Evolutionary conservation across 53 echinoderm and acorn worm species (phyloP), one percentile per base, ranked within the genome.

Genomic region (Echinometra lucunter): DNA sequence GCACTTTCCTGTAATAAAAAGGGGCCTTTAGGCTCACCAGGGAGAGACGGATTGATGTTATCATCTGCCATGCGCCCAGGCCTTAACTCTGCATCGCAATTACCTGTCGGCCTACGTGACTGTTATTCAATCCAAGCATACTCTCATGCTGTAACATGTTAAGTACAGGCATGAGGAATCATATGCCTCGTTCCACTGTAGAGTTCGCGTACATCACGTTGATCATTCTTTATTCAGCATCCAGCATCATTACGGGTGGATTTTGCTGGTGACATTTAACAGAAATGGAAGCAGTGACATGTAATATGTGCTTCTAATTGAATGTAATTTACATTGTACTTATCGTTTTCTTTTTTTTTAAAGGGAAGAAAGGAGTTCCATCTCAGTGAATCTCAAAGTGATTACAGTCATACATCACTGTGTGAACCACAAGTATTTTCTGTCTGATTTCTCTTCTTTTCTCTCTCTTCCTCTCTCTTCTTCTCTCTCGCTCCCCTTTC

Each of bases 81-180:
- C 81, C 44, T 81, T 44, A 25, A 81, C 81, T 81, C 25, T 1
- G 42, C 81, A 81, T 81, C 23, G 25, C 40, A 81, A 81, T 81
- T 81, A 81, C 40, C 81, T 44, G 81, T 19, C 44, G 21, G 81
- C 81, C 44, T 81, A 81, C 81, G 42, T 81, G 81, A 81, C 81
- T 81, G 81, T 81, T 81, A 81, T 81, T 81, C 81, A 44, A 81
- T 81, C 81, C 4, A 40, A 12, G 19, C 44, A 16, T 23, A 81
- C 81, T 44, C 40, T 19, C 44, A 42, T 81, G 44, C 40, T 6
- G 81, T 44, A 81, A 81, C 81, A 81, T 81, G 42, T 32, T 35
- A 72, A 34, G 32, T 72, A 34, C 32, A 15, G 32, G 32, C 15
- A 34, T 35, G 13, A 72, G 4, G 28, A 72, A 72, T 72, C 72